Evolutionary conservation across 1,140 invertebrate species (phyloP), one percentile per base, ranked within the genome.

Genomic region (Diprion similis): DNA sequence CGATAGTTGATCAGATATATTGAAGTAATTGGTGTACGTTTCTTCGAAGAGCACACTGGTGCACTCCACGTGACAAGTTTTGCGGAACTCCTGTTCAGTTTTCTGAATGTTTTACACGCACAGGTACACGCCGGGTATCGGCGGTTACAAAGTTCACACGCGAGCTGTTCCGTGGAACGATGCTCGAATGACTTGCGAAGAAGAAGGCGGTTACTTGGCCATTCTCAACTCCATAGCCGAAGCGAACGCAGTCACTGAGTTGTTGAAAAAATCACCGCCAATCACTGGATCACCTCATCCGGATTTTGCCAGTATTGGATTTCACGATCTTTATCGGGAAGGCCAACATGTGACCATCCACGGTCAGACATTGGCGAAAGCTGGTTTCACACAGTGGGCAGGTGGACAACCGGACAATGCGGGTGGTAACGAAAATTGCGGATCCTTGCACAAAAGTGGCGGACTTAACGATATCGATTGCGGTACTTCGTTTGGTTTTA

Each of bases 401-500:
- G 73, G 76, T 17, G 76, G 75, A 1, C 83, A 87, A 66, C 84
- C 86, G 0, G 83, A 85, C 46, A 82, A 81, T 0, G 71, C 74
- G 48, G 73, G 81, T 4, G 77, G 71, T 4, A 74, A 75, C 1
- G 84, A 86, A 69, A 71, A 71, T 6, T 88, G 86, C 68, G 86
- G 87, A 1, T 82, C 82, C 3, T 86, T 88, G 84, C 82, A 82
- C 71, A 82, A 80, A 76, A 83, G 83, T 47, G 87, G 84, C 0
- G 73, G 76, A 9, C 77, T 88, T 0, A 86, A 85, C 68, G 83
- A 84, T 68, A 79, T 87, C 2, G 71, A 65, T 18, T 88, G 87
- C 72, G 73, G 75, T 8, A 72, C 70, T 3, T 78, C 72, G 19
- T 77, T 78, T 18, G 84, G 84, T 75, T 87, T 86, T 66, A 85